Conservation (phyloP, 2,888 invertebrate genomes). For the Eupithecia centaureata region DNA sequence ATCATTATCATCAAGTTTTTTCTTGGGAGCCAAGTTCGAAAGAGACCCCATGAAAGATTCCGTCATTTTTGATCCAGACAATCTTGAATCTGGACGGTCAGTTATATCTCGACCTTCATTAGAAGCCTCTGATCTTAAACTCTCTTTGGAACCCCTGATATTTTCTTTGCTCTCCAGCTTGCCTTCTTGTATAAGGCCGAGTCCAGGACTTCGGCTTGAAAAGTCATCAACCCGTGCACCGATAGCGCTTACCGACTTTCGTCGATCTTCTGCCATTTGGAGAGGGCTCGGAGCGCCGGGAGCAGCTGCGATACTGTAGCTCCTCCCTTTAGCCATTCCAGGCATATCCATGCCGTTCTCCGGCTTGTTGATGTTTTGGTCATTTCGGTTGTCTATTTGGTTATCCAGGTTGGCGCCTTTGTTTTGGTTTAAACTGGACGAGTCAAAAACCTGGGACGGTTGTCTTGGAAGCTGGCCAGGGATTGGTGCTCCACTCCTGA, state of each 20-base stretch:
- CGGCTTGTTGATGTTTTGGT: conserved; percentile 64
- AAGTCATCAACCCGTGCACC: conserved; percentile 74
- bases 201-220: conserved; percentile 67
- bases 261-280: conserved; percentile 78
- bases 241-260: conserved; percentile 78
- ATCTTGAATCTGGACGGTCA: conserved; percentile 77
- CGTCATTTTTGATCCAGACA: conserved; percentile 77
- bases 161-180: conserved; percentile 76
- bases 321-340: conserved; percentile 79
- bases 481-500: conserved; percentile 57
- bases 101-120: conserved; percentile 63
- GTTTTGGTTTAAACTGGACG: conserved; percentile 60
- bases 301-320: conserved; percentile 81
- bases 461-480: conserved; percentile 68
- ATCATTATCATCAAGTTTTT: conserved; percentile 75
- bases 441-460: conserved; percentile 74
- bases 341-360: conserved; percentile 72
- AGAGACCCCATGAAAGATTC: conserved; percentile 78
- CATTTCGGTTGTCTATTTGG: conserved; percentile 62
- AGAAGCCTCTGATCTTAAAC: conserved; percentile 67
- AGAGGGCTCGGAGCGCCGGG: conserved; percentile 75
- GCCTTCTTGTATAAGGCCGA: conserved; percentile 78
- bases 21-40: conserved; percentile 65
- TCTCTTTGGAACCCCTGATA: conserved; percentile 73
- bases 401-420: conserved; percentile 80